Conservation (phyloP, 2,888 invertebrate genomes). For the Limenitis camilla region DNA sequence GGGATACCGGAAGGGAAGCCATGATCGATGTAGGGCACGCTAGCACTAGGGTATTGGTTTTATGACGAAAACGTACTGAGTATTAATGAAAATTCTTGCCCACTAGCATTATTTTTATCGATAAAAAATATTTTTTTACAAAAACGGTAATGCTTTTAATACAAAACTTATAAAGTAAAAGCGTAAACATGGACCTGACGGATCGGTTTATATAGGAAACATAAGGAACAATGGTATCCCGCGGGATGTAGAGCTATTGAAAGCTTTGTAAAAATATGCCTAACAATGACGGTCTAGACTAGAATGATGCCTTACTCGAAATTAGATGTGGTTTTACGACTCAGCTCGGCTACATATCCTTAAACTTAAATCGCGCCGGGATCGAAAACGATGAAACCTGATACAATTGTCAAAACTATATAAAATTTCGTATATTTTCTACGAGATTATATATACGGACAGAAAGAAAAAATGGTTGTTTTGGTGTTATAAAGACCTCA, state of each 20-base stretch:
- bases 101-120: no score
- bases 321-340: slow-evolving; percentile 37
- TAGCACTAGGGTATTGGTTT: slow-evolving; percentile 8
- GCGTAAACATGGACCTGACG: slow-evolving; percentile 13
- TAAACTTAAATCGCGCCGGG: no score
- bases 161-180: slow-evolving; percentile 3
- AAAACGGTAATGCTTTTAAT: background rate
- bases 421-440: no score
- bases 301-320: slow-evolving; percentile 39
- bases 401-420: no score
- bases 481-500: no score
- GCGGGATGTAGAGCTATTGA: slow-evolving; percentile 45
- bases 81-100: background rate
- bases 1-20: background rate
- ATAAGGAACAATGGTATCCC: slow-evolving; percentile 46
- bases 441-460: no score
- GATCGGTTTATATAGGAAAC: slow-evolving; percentile 15
- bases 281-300: slow-evolving; percentile 51
- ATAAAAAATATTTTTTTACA: background rate
- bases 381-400: no score
- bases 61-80: background rate
- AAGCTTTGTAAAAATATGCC: slow-evolving; percentile 46
- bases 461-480: no score
- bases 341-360: no score
- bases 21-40: slow-evolving; percentile 1